Evolutionary conservation across 2,797 vertebrate species (phyloP), one percentile per base, ranked within the genome.

Genomic region (Phrynocephalus guinanensis): DNA sequence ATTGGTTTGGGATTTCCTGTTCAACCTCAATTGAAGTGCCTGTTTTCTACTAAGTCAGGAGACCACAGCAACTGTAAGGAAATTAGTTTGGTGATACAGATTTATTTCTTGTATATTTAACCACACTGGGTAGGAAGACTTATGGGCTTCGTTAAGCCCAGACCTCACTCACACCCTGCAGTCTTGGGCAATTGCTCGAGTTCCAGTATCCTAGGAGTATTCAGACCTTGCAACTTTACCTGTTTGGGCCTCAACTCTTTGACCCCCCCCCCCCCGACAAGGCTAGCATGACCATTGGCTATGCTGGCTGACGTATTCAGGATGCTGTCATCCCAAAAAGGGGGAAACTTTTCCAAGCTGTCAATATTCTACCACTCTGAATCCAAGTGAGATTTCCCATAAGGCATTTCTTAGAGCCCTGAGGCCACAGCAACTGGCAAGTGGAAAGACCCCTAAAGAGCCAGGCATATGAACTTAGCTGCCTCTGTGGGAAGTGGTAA

Each of bases 241-340:
- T 71, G 28, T 71, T 30, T 71, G 28, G n/a, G n/a, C 5, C n/a
- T 2, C 70, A 68, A 2, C 67, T 68, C 67, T 26, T 24, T 13
- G 24, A 28, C 4, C n/a, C n/a, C 4, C n/a, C n/a, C n/a, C n/a
- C 28, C 1, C 44, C 38, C 22, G 0, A 3, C 6, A 5, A 24
- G 38, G 9, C 20, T 48, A 28, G 68, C 26, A 28, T 8, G 68
- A 70, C 68, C 68, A 11, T 73, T 26, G 38, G 38, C 38, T 5
- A 5, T 44, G 38, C 38, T 44, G 38, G 38, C 6, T 70, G 67
- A 28, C 24, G 24, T 9, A 28, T 70, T 28, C 8, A 26, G 26
- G 28, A 9, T 26, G 28, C 24, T 26, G 26, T 70, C 24, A 15
- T 70, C 38, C 38, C 38, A 13, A 56, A 56, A 56, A 56, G 13